Conservation (phyloP, 2,797 vertebrate species). For the Ibycter americanus region DNA sequence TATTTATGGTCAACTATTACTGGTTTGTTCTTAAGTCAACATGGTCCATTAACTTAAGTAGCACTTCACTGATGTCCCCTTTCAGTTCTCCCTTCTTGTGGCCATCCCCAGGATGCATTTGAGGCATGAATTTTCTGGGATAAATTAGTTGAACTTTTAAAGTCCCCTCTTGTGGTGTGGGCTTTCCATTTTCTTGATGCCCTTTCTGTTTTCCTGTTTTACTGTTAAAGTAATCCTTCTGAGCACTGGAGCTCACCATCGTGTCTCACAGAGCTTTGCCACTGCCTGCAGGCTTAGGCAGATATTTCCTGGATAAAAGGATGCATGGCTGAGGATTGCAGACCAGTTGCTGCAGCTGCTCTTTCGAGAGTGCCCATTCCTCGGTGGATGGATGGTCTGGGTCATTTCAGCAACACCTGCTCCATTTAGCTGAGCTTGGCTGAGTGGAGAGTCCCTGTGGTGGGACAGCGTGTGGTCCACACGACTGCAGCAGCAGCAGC, state of each 20-base stretch:
- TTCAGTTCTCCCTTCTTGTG: background rate
- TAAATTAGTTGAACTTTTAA: background rate
- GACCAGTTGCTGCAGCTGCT: fast-evolving
- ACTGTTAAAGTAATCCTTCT: background rate
- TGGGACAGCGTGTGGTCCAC: background rate
- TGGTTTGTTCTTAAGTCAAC: background rate
- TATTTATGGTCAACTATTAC: background rate
- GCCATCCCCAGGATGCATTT: background rate
- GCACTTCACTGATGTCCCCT: fast-evolving
- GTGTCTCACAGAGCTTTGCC: background rate
- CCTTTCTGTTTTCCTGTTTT: background rate
- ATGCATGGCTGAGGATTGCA: fast-evolving
- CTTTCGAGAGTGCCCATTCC: background rate
- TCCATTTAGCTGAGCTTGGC: background rate
- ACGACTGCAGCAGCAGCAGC: fast-evolving
- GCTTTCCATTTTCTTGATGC: background rate
- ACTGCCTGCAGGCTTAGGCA: background rate
- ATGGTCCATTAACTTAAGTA: background rate
- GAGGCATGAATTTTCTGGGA: background rate
- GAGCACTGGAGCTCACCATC: background rate
- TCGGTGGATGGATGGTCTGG: fast-evolving
- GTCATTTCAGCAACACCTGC: background rate
- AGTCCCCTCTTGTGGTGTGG: background rate
- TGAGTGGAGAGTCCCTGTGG: fast-evolving
- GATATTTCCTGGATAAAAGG: background rate